Conservation (phyloP, 2,888 invertebrate genomes). For the Pyrrhosoma nymphula region DNA sequence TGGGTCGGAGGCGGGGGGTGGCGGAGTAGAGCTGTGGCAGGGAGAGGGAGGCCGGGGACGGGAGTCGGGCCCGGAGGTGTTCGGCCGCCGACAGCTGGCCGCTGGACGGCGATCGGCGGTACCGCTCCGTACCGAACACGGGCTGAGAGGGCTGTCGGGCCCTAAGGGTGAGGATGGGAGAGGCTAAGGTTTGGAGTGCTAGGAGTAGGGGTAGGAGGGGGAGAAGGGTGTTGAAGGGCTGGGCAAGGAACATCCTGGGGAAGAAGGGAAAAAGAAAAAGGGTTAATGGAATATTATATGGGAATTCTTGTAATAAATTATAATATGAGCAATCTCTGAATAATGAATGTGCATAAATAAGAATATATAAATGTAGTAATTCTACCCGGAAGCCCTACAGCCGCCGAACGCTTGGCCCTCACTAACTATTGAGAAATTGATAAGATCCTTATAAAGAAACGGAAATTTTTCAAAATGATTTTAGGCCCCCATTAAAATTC, state of each 20-base stretch:
- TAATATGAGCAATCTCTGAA: no score
- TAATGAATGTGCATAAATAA: no score
- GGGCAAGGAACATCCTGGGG: not conserved
- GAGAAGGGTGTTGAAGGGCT: not conserved
- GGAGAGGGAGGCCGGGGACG: slow-evolving; percentile 75
- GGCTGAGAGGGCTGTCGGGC: slow-evolving; percentile 17
- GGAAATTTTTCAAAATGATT: no score
- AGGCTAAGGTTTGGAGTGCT: not conserved
- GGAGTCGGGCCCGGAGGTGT: slow-evolving; percentile 74
- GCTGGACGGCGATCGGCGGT: not conserved
- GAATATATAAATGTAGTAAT: no score
- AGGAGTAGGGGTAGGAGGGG: not conserved
- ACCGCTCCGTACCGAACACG: slow-evolving; percentile 13
- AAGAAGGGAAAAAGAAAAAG: not conserved
- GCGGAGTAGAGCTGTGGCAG: slow-evolving; percentile 74
- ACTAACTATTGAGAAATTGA: no score
- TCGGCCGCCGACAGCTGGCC: slow-evolving; percentile 21
- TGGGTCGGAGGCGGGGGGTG: slow-evolving; percentile 71
- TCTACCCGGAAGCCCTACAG: no score
- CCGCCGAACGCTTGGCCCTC: no score
- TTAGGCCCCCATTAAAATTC: no score
- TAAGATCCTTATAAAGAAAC: no score
- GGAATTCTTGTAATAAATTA: no score
- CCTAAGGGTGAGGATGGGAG: slow-evolving; percentile 15
- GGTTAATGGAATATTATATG: not conserved